Evolutionary conservation across 2,888 invertebrate genomes (phyloP).

Genomic region (Rhaphigaster nebulosa): DNA sequence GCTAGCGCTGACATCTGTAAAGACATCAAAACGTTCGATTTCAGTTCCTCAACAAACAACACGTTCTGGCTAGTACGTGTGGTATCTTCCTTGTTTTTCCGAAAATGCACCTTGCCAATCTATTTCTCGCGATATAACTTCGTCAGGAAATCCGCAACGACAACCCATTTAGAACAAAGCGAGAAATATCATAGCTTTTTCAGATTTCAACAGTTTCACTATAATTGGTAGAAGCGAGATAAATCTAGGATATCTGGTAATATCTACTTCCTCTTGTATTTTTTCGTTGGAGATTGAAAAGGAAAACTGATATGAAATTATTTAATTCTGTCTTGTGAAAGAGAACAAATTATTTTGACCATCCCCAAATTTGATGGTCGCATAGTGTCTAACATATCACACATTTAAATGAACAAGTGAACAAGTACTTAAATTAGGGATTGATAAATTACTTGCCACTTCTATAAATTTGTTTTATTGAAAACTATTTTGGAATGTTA

Average conservation of each 20-base stretch:
- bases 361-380: too few relatives aligned
- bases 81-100: not conserved
- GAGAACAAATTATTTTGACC: too few relatives aligned
- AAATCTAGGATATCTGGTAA: not conserved
- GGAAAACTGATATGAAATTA: not conserved
- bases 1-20: not conserved
- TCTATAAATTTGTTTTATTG: too few relatives aligned
- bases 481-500: too few relatives aligned
- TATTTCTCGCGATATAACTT: not conserved
- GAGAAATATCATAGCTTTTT: not conserved
- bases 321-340: too few relatives aligned
- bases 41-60: not conserved
- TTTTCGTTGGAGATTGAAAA: not conserved
- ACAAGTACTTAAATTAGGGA: too few relatives aligned
- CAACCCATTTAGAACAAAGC: not conserved
- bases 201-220: not conserved
- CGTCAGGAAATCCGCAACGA: not conserved
- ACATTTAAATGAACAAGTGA: too few relatives aligned
- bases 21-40: not conserved
- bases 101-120: not conserved
- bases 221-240: not conserved
- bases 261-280: not conserved
- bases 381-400: too few relatives aligned
- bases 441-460: too few relatives aligned
- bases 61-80: not conserved